These are phyloP conservation scores for Synchiropus splendidus DNA, from an alignment of 2,113 vertebrate genomes.

Conservation along the genomic window DNA sequence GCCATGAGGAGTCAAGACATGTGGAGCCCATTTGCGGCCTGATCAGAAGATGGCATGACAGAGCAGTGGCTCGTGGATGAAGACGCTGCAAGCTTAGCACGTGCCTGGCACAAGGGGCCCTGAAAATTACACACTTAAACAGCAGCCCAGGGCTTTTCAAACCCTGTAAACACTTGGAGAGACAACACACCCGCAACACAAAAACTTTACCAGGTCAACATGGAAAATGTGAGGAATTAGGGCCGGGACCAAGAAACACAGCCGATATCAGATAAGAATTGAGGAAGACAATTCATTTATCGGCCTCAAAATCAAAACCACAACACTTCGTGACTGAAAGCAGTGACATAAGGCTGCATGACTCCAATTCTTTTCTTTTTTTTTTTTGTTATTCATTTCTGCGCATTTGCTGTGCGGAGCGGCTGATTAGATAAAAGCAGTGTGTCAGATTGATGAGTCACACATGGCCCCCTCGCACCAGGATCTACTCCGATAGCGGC, in stretches of 20 bases:
- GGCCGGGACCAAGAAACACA: slow-evolving; percentile 31
- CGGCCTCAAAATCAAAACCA: slow-evolving; percentile 25
- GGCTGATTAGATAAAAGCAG: slow-evolving; percentile 6
- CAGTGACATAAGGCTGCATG: slow-evolving; percentile 9
- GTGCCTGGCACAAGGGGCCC: slow-evolving; percentile 35
- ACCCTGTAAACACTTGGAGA: slow-evolving; percentile 37
- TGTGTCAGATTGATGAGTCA: slow-evolving; percentile 15
- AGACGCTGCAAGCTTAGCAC: slow-evolving; percentile 46
- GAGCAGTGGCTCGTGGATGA: slow-evolving; percentile 33
- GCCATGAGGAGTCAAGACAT: slow-evolving; percentile 38
- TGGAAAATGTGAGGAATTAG: slow-evolving; percentile 60
- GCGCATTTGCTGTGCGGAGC: not conserved
- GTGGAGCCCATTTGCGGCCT: slow-evolving; percentile 53
- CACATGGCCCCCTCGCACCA: not conserved
- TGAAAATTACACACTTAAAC: slow-evolving; percentile 27
- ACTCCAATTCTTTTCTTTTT: slow-evolving; percentile 6
- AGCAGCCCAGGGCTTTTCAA: slow-evolving; percentile 35
- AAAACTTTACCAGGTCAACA: slow-evolving; percentile 31
- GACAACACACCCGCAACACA: slow-evolving; percentile 22
- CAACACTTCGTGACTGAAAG: slow-evolving; percentile 18
- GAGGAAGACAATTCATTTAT: slow-evolving; percentile 22
- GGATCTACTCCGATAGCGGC: not conserved
- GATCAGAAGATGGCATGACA: slow-evolving; percentile 26
- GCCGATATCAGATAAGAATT: not conserved
- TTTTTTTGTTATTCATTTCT: not conserved